phyloP scores from a whole-genome alignment of 2,888 invertebrate genomes.

The Drosophila parthenogenetica region DNA sequence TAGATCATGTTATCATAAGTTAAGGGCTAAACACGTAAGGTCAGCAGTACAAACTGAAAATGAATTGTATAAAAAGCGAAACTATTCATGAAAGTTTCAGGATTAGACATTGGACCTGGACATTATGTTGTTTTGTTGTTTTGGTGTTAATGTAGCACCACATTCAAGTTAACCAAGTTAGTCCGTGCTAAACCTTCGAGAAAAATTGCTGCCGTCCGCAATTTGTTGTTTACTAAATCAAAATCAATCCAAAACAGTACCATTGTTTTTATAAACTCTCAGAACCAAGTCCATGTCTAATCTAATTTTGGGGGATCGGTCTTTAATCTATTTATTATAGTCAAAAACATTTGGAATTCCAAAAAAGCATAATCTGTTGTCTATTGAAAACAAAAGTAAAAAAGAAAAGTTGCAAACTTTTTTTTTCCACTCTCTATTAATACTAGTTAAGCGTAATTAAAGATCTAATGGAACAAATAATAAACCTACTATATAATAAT shows the following conservation, averaged over 20 bases:
- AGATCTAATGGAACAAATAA: constrained; percentile 10
- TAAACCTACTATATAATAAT: constrained; percentile 13
- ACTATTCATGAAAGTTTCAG: constrained; percentile 4
- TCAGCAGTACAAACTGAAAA: constrained; percentile 69
- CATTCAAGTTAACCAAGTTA: constrained; percentile 4
- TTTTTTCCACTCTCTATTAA: constrained; percentile 10
- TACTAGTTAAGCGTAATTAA: constrained; percentile 10
- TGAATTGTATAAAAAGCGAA: constrained; percentile 13
- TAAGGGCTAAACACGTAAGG: constrained; percentile 41
- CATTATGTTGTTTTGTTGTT: neutral
- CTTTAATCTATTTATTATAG: constrained; percentile 21
- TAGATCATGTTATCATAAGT: constrained; percentile 36
- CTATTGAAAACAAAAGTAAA: neutral
- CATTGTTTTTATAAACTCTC: too few species aligned
- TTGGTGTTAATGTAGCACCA: too few species aligned
- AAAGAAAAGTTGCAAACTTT: constrained; percentile 49
- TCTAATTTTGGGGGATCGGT: constrained; percentile 12
- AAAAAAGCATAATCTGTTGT: constrained; percentile 34
- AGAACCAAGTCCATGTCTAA: constrained; percentile 38
- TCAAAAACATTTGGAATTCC: constrained; percentile 19
- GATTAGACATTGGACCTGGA: constrained; percentile 5
- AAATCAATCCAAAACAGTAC: neutral
- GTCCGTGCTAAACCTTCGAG: constrained; percentile 17
- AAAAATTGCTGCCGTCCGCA: constrained; percentile 75
- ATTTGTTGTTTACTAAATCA: constrained; percentile 47